Conservation (phyloP, 2,113 vertebrate species). For the Syngnathoides biaculeatus region DNA sequence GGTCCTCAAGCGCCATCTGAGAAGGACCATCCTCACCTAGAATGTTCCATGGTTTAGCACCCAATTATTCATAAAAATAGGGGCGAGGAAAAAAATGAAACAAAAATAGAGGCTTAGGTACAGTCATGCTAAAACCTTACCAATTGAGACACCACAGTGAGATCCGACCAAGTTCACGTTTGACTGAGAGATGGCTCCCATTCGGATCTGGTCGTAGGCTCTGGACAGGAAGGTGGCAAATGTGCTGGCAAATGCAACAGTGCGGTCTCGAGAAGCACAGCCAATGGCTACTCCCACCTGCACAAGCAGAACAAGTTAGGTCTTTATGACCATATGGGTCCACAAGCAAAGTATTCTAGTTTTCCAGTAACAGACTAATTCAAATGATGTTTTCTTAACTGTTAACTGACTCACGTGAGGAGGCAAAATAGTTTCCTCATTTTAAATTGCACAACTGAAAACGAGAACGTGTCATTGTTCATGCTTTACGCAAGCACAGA, state of each 20-base stretch:
- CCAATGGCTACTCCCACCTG: constrained; percentile 84
- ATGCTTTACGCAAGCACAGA: neutral
- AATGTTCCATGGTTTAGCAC: neutral
- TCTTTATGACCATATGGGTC: neutral
- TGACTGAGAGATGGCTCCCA: constrained; percentile 83
- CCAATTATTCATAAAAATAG: neutral
- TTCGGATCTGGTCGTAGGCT: constrained; percentile 85
- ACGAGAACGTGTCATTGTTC: neutral
- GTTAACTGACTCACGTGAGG: no score
- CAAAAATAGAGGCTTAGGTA: no score
- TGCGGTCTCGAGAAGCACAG: constrained; percentile 77
- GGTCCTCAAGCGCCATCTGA: constrained; percentile 86
- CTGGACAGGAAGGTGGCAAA: constrained; percentile 80
- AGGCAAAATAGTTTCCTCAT: neutral
- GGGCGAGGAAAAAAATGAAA: no score
- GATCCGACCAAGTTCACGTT: constrained; percentile 83
- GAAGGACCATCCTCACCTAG: constrained; percentile 84
- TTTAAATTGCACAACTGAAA: neutral
- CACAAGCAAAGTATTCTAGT: constrained; percentile 11
- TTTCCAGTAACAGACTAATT: constrained; percentile 28
- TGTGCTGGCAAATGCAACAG: constrained; percentile 78
- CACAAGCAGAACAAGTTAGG: neutral
- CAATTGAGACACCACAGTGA: constrained; percentile 80
- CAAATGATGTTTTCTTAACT: constrained; percentile 19
- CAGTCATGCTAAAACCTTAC: constrained; percentile 56